phyloP scores from a whole-genome alignment of 1,140 invertebrate species.

The Grapholita molesta region DNA sequence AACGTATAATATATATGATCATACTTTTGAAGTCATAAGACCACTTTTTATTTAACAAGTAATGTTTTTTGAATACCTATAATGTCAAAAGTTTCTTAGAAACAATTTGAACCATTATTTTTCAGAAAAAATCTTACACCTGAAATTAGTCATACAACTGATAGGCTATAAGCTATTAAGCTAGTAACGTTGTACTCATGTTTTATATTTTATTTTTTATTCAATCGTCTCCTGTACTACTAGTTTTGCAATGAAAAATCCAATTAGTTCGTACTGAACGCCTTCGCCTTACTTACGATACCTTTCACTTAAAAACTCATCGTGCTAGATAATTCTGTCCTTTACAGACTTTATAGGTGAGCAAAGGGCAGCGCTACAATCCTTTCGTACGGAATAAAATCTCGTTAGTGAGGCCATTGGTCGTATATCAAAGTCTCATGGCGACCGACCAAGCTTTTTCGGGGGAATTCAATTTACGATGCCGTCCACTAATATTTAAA shows the following conservation, averaged over 20 bases:
- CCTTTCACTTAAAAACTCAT: neutral
- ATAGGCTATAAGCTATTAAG: too few species aligned
- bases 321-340: neutral
- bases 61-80: too few species aligned
- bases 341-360: neutral
- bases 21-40: too few species aligned
- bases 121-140: too few species aligned
- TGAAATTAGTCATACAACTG: too few species aligned
- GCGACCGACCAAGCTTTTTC: conserved; percentile 15
- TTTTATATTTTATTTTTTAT: too few species aligned
- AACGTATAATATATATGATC: too few species aligned
- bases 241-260: conserved; percentile 18
- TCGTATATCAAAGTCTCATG: conserved; percentile 9
- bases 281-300: neutral
- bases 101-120: too few species aligned
- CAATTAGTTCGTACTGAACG: conserved; percentile 9
- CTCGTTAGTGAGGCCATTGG: neutral
- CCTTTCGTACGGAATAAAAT: neutral
- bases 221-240: neutral
- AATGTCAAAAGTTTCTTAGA: too few species aligned
- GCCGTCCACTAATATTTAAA: conserved; percentile 15
- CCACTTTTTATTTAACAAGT: too few species aligned
- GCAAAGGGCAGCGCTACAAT: neutral
- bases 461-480: conserved; percentile 11
- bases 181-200: too few species aligned